Conservation (phyloP, 2,797 vertebrate species). For the Micromesistius poutassou region DNA sequence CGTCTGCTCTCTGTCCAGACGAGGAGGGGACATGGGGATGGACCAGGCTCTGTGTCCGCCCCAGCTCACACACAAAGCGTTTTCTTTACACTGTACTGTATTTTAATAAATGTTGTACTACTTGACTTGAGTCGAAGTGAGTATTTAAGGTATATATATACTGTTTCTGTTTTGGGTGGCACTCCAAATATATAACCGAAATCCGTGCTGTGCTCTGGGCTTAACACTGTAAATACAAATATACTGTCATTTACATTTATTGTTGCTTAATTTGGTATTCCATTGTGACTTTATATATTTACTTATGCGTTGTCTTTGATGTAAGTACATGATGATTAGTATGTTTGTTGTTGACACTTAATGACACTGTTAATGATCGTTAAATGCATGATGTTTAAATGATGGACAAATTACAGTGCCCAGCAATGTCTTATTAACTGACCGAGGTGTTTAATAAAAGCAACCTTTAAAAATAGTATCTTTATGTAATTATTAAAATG, state of each 20-base stretch:
- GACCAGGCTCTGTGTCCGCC: too few relatives aligned
- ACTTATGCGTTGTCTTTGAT: not conserved
- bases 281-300: too few relatives aligned
- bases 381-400: not conserved
- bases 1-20: constrained; percentile 82
- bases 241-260: too few relatives aligned
- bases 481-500: constrained; percentile 55
- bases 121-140: too few relatives aligned
- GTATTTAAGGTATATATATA: too few relatives aligned
- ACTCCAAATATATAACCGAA: too few relatives aligned
- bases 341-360: constrained; percentile 3
- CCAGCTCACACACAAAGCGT: not conserved
- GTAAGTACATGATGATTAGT: not conserved
- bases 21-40: not conserved
- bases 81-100: not conserved
- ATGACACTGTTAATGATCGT: not conserved
- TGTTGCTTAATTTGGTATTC: too few relatives aligned
- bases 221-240: too few relatives aligned
- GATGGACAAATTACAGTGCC: not conserved
- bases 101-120: not conserved
- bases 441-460: constrained; percentile 23
- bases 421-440: not conserved
- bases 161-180: too few relatives aligned
- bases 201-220: too few relatives aligned
- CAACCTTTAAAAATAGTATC: constrained; percentile 42